Evolutionary conservation across 2,888 invertebrate genomes (phyloP), one percentile per base, ranked within the genome.

Genomic region (Standfussiana lucernea): DNA sequence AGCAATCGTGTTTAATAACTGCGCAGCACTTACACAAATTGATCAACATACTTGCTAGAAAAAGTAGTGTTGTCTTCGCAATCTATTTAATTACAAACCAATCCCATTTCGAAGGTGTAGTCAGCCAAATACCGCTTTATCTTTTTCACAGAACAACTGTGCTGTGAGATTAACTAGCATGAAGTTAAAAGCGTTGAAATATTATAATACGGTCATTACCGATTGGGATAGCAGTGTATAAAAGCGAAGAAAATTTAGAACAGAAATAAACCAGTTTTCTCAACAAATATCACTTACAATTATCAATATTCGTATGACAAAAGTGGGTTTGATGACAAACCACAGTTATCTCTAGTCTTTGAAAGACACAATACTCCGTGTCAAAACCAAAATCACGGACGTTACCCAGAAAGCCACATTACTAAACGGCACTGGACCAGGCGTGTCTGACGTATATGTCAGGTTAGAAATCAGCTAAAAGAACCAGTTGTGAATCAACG

Each of bases 21-120:
- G 56, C 5, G n/a, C 35, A 40, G 47, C 77, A 77, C 77, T 77
- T 67, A 67, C 61, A 42, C 59, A 67, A 68, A 77, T 78, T 64
- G 47, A 50, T 42, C 28, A 79, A 67, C 50, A 67, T 18, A 40
- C 11, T 11, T 28, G 28, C 79, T 67, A 18, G 35, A n/a, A 61
- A n/a, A 42, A 78, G n/a, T 35, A 13, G 13, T 79, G 47, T 78
- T 61, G 68, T 78, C 40, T 77, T 67, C 40, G 47, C 47, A 77
- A 77, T 78, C 47, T 50, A 28, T 67, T 47, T 78, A 68, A 77
- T 78, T 66, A 59, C 66, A 78, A 78, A 77, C 47, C 68, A 68
- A 50, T 77, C 35, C 28, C 21, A 78, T 77, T 78, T 35, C 6
- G 18, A 50, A 47, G 47, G 47, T 40, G 21, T 32, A 47, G 13